These are phyloP conservation scores for Herpetotheres cachinnans DNA, from an alignment of 2,113 vertebrate species.

Conservation along the genomic window DNA sequence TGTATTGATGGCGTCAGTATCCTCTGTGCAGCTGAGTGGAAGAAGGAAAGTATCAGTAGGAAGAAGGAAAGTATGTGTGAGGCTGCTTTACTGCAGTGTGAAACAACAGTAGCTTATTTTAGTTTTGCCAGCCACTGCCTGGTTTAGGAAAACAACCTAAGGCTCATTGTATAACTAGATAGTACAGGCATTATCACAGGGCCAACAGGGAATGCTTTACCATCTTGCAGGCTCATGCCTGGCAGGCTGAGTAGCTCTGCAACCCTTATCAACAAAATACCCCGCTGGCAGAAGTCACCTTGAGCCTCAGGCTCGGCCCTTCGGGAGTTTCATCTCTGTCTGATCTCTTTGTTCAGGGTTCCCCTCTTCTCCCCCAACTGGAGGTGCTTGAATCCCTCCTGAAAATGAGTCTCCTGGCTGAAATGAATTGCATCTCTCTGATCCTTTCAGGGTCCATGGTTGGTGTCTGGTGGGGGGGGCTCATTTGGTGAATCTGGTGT, in stretches of 20 bases:
- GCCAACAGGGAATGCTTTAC: neutral
- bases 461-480: neutral
- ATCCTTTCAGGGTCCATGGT: neutral
- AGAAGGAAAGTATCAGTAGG: neutral
- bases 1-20: neutral
- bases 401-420: neutral
- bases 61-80: neutral
- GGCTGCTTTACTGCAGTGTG: neutral
- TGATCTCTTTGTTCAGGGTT: neutral
- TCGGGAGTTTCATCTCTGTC: neutral
- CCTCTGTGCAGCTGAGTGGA: neutral
- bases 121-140: neutral
- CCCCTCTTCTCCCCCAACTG: neutral
- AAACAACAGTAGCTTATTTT: conserved; percentile 15
- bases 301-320: neutral
- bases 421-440: neutral
- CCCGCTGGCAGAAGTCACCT: neutral
- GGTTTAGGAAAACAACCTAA: conserved; percentile 34
- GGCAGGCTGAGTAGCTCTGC: neutral
- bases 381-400: neutral
- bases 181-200: neutral
- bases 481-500: neutral
- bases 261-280: neutral
- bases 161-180: conserved; percentile 32
- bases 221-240: neutral